Conservation (phyloP, 2,797 vertebrate species). For the Chiloscyllium punctatum region DNA sequence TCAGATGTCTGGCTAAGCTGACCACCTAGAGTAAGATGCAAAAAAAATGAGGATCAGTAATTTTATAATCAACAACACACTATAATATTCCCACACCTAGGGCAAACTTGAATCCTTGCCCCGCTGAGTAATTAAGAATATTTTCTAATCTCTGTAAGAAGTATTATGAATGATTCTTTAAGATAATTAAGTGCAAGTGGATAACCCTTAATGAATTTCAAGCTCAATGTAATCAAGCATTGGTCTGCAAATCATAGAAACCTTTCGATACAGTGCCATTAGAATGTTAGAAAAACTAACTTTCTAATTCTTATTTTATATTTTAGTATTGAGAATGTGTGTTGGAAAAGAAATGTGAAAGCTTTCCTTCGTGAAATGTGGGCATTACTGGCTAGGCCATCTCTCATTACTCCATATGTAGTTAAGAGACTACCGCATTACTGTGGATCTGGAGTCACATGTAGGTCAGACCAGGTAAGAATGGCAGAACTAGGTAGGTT, state of each 20-base stretch:
- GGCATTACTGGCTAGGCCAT: no score
- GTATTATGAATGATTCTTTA: not conserved
- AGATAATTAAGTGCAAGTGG: not conserved
- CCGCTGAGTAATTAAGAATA: not conserved
- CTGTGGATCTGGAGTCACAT: no score
- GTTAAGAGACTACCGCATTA: no score
- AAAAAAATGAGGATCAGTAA: constrained; percentile 45
- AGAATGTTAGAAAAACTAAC: not conserved
- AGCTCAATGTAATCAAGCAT: not conserved
- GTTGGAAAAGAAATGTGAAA: not conserved
- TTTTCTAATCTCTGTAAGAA: not conserved
- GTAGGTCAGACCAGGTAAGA: no score
- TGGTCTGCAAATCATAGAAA: not conserved
- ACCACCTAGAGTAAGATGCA: constrained; percentile 69
- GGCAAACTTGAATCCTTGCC: not conserved
- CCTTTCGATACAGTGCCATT: not conserved
- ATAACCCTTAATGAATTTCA: not conserved
- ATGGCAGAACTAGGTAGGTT: no score
- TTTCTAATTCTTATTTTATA: not conserved
- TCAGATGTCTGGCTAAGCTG: constrained; percentile 89
- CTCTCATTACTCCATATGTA: no score
- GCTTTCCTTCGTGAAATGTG: not conserved
- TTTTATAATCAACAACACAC: not conserved
- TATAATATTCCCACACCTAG: not conserved
- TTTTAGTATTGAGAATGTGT: not conserved